Base-by-base conservation (phyloP, 2,113 vertebrate species). In the Dipodomys stephensi region DNA sequence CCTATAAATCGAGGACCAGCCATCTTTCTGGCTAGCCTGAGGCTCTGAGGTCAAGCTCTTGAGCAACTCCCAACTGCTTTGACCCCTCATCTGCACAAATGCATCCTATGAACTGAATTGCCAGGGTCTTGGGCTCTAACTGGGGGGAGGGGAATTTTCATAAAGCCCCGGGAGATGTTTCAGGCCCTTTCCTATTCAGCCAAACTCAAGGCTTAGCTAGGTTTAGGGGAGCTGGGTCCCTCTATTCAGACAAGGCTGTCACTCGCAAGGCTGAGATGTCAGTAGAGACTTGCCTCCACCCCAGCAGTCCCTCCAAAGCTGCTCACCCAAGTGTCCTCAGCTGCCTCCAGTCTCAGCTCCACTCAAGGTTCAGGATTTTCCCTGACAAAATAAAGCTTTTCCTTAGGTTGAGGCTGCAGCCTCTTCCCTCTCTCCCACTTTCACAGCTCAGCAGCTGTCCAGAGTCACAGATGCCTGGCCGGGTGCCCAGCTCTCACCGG, bases 391-490 rank as follows among this genome's bases (percentile, higher is more conserved):
- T 10, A 25, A 30, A 67, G 30, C 28, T 83, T 92, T 64, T 67
- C 57, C 85, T 76, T 46, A 39, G 49, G 81, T 68, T 72, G 32
- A 39, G 76, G 35, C 20, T 13, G 0, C 44, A 57, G 27, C 5
- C 15, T 65, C 32, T 84, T 92, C 62, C 65, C 87, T 90, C 71
- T 65, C 90, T 89, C 87, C 30, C 49, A 22, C 32, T 15, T 35
- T 69, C 22, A 57, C 46, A 76, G 86, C 32, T 72, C 82, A 95
- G 49, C 76, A 92, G 83, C 81, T 92, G 78, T 67, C 46, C 32
- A 16, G 68, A 94, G 46, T 90, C 81, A 87, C 44, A 60, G 90
- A 85, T 94, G 96, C 92, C 93, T 96, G 88, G 83, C 95, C 64
- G 0, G 0, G 30, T 27, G 80, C 93, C 93, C 46, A 16, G 46